Evolutionary conservation across 1,140 invertebrate species (phyloP), one percentile per base, ranked within the genome.

Genomic region (Acyrthosiphon pisum): DNA sequence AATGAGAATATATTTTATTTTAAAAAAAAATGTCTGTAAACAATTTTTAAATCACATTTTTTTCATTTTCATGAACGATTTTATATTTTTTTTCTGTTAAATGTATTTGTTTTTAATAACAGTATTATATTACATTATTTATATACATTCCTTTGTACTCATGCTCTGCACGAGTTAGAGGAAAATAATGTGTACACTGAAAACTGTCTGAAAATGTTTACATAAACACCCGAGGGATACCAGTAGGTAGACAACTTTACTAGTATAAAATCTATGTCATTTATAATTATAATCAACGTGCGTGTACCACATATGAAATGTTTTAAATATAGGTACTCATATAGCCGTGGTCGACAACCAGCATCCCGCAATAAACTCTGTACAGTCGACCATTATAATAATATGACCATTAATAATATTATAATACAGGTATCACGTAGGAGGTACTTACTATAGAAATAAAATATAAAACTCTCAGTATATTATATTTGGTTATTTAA

Each of bases 281-380:
- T 83, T 83, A 83, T 83, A 41, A 41, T 26, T 84, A 44, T 44
- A 84, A 84, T 84, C 35, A 84, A 84, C 83, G 35, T 84, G 23
- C 23, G 83, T 41, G 41, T 84, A 76, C 60, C 60, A n/a, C n/a
- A 76, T 76, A 76, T 76, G 14, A 76, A 76, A 76, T 76, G 60
- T 76, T 76, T 68, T 76, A n/a, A 76, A n/a, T 76, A n/a, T 76
- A 18, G n/a, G 30, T 6, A 76, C 30, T n/a, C 60, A 68, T 14
- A 68, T 68, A 14, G 14, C 18, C 18, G 60, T 76, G 30, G 60
- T 76, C 14, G 60, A 14, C 11, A 76, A 76, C 60, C 60, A 6
- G 14, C 30, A n/a, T 30, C 3, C 23, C 11, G 11, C 9, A 76
- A n/a, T 76, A n/a, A 76, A 76, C 60, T 76, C 60, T 14, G 6